These are phyloP conservation scores for Mesaphorura yosii DNA, from an alignment of 1,140 invertebrate genomes.

Conservation along the genomic window DNA sequence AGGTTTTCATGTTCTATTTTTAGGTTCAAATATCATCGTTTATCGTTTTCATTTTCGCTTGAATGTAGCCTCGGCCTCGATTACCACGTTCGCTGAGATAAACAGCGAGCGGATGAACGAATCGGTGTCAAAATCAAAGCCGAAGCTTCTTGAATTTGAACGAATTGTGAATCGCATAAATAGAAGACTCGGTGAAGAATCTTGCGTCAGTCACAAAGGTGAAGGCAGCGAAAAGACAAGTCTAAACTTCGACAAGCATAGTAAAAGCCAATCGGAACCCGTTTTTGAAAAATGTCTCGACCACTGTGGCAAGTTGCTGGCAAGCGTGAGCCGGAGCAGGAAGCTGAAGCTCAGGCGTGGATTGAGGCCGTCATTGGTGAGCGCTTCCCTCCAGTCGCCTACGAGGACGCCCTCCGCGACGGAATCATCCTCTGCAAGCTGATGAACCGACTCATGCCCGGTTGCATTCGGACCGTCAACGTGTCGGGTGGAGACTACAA, in stretches of 20 bases:
- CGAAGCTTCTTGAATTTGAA: too few species aligned
- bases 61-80: too few species aligned
- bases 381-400: slow-evolving; percentile 59
- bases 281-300: slow-evolving; percentile 8
- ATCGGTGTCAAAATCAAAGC: too few species aligned
- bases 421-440: slow-evolving; percentile 68
- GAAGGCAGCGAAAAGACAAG: too few species aligned
- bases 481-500: slow-evolving; percentile 78
- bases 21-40: too few species aligned
- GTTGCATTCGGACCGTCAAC: slow-evolving; percentile 75
- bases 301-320: slow-evolving; percentile 47
- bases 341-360: slow-evolving; percentile 82
- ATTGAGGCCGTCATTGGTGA: slow-evolving; percentile 75
- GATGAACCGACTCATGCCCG: slow-evolving; percentile 75
- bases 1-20: too few species aligned
- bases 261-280: slow-evolving; percentile 23
- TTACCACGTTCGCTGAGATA: too few species aligned
- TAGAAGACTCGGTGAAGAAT: too few species aligned
- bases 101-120: too few species aligned
- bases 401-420: slow-evolving; percentile 69
- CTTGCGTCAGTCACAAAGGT: too few species aligned
- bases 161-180: too few species aligned
- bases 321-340: slow-evolving; percentile 76
- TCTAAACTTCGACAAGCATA: slow-evolving; percentile 8
- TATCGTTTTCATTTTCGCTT: too few species aligned